Percentiles rank a stretch among this genome's conserved stretches.
Conservation (phyloP, 2,888 invertebrate genomes). For the Byasa hedistus region DNA sequence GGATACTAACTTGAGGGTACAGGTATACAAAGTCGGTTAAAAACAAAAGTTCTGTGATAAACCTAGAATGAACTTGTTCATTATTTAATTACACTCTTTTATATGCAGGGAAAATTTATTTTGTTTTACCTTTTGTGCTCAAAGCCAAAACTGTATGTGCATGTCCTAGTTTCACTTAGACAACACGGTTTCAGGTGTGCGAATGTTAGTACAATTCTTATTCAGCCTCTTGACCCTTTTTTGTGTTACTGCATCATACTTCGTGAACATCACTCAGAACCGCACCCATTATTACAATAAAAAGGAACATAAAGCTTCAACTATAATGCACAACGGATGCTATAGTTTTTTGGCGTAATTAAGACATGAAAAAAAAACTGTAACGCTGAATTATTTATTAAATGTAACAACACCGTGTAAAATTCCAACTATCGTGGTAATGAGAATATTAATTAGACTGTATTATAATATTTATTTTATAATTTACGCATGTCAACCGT, state of each 20-base stretch:
- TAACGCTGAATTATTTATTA: too few relatives aligned
- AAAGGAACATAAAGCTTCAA: neutral
- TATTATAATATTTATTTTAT: too few relatives aligned
- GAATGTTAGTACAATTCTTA: neutral
- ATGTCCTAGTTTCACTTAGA: neutral
- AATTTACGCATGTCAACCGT: too few relatives aligned
- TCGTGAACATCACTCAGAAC: neutral
- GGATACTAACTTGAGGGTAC: too few relatives aligned
- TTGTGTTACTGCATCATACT: neutral
- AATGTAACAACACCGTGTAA: too few relatives aligned
- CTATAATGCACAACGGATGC: neutral
- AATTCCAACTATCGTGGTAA: too few relatives aligned
- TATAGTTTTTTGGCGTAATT: neutral
- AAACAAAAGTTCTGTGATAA: neutral
- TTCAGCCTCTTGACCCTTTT: neutral
- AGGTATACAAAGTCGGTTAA: neutral
- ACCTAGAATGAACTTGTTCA: neutral
- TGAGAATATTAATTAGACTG: too few relatives aligned
- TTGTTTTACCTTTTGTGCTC: neutral
- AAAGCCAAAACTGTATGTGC: neutral
- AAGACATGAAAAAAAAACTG: neutral
- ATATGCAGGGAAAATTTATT: neutral
- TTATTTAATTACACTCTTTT: neutral
- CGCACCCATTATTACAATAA: neutral
- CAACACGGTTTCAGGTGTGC: neutral